These are phyloP conservation scores for Cepaea hortensis DNA, from an alignment of 2,888 invertebrate species.

Conservation along the genomic window DNA sequence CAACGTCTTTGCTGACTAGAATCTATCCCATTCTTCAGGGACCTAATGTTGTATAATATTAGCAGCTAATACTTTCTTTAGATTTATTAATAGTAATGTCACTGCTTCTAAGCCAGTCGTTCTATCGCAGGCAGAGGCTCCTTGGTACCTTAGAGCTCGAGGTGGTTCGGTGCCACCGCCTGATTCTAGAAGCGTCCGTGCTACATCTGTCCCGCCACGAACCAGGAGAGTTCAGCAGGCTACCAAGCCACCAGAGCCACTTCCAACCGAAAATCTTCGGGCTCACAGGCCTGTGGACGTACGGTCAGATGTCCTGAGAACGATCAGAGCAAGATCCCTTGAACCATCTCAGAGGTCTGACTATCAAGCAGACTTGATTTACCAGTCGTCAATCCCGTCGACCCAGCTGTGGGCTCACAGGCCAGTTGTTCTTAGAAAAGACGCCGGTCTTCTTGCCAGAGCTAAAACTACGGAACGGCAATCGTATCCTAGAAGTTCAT, in stretches of 20 bases:
- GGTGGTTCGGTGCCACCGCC: constrained; percentile 40
- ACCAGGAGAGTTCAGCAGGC: not conserved
- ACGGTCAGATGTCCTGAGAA: constrained; percentile 30
- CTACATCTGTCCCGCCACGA: constrained; percentile 30
- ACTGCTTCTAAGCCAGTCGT: constrained; percentile 50
- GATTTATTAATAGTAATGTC: constrained; percentile 39
- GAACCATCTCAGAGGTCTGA: constrained; percentile 14
- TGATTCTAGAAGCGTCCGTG: constrained; percentile 10
- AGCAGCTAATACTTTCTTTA: constrained; percentile 40
- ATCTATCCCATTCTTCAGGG: constrained; percentile 6
- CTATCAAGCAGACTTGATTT: not conserved
- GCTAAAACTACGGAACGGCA: constrained; percentile 10
- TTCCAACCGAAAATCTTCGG: constrained; percentile 40
- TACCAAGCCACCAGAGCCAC: not conserved
- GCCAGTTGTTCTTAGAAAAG: constrained; percentile 11
- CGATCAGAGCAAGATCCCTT: constrained; percentile 41
- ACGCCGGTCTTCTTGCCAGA: constrained; percentile 26
- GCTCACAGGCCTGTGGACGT: constrained; percentile 42
- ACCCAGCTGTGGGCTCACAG: constrained; percentile 45
- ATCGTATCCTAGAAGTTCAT: not conserved
- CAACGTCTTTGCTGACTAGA: constrained; percentile 20
- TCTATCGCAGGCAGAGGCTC: constrained; percentile 46
- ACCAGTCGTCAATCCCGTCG: not conserved
- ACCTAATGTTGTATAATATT: constrained; percentile 14
- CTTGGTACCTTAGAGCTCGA: constrained; percentile 45